Evolutionary conservation across 1,140 invertebrate genomes (phyloP).

Genomic region (Babylonia areolata): DNA sequence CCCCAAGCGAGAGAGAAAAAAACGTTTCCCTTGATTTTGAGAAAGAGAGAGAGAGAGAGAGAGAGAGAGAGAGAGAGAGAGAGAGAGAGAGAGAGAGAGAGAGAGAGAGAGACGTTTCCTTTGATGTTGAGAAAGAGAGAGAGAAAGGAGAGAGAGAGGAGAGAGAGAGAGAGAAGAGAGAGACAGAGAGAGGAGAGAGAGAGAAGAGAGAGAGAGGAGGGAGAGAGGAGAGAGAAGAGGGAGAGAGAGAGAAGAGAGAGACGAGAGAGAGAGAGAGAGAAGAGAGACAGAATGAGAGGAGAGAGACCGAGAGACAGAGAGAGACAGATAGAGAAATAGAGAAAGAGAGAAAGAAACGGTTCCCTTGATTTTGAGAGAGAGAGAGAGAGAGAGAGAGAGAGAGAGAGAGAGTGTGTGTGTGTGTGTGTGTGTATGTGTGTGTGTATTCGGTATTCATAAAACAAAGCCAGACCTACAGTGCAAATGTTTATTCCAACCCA

Average conservation of each 20-base stretch:
- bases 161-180: neutral
- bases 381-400: constrained; percentile 8
- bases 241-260: constrained; percentile 6
- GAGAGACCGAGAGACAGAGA: constrained; percentile 30
- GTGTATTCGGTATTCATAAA: too few relatives aligned
- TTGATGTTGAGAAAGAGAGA: too few relatives aligned
- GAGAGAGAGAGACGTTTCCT: too few relatives aligned
- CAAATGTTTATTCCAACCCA: too few relatives aligned
- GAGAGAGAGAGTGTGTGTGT: constrained; percentile 1
- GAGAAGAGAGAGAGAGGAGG: neutral
- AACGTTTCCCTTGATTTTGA: too few relatives aligned
- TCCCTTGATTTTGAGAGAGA: too few relatives aligned
- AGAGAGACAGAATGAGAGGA: constrained; percentile 12
- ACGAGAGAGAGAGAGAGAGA: constrained; percentile 10
- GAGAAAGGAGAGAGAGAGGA: neutral
- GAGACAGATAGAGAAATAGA: neutral
- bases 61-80: too few relatives aligned
- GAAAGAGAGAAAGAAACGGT: neutral
- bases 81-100: too few relatives aligned
- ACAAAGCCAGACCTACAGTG: too few relatives aligned
- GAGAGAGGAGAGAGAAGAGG: neutral
- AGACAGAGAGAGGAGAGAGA: neutral
- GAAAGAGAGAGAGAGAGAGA: too few relatives aligned
- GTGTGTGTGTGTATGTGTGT: too few relatives aligned
- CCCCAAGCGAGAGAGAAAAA: too few relatives aligned